phyloP scores from a whole-genome alignment of 2,888 invertebrate genomes.

The Lycophotia porphyrea region DNA sequence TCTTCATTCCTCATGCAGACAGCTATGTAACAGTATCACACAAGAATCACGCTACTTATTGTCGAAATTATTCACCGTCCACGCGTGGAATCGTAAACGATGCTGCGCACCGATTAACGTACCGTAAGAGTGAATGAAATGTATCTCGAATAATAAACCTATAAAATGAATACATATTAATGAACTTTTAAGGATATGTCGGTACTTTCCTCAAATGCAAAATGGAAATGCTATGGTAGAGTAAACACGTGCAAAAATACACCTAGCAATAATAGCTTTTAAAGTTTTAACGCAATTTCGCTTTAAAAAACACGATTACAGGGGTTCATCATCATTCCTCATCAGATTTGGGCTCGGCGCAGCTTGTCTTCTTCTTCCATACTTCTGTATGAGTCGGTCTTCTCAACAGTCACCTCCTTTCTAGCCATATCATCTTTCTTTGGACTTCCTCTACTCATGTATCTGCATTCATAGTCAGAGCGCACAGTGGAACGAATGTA shows the following conservation, averaged over 20 bases:
- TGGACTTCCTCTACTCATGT: no score
- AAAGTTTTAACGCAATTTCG: neutral
- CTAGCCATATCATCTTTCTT: no score
- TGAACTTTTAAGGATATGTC: conserved; percentile 15
- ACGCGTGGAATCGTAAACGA: conserved; percentile 62
- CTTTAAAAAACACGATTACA: neutral
- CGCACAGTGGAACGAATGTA: no score
- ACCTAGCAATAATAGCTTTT: neutral
- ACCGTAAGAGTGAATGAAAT: conserved; percentile 52
- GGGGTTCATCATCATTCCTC: no score
- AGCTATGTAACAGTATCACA: conserved; percentile 59
- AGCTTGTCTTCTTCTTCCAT: no score
- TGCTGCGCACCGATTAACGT: conserved; percentile 45
- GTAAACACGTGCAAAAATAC: neutral
- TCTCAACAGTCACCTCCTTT: no score
- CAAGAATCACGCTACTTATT: conserved; percentile 50
- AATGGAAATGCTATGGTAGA: no score
- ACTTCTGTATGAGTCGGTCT: no score
- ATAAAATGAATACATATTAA: conserved; percentile 11
- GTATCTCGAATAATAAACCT: conserved; percentile 10
- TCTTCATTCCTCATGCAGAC: conserved; percentile 34
- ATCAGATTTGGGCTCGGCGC: no score
- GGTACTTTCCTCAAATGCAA: conserved; percentile 20
- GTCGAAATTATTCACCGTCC: conserved; percentile 57
- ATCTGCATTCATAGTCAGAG: no score